Evolutionary conservation across 2,888 invertebrate species (phyloP).

Genomic region (Lasiommata megera): DNA sequence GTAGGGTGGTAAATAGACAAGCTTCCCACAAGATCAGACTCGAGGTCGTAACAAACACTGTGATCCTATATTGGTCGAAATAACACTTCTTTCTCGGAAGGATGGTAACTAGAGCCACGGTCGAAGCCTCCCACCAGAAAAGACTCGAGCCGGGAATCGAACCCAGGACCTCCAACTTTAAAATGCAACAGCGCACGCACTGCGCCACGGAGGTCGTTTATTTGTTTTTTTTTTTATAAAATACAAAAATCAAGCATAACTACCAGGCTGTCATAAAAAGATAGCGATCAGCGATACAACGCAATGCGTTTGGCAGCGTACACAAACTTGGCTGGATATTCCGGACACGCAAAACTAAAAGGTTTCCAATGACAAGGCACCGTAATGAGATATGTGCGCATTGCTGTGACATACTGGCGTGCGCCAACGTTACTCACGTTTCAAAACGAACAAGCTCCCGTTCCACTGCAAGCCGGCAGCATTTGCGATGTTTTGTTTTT

Average conservation of each 20-base stretch:
- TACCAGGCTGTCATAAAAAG: neutral
- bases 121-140: too few relatives aligned
- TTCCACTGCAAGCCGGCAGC: neutral
- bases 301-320: neutral
- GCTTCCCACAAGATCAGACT: too few relatives aligned
- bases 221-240: neutral
- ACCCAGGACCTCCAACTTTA: too few relatives aligned
- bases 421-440: conserved; percentile 5
- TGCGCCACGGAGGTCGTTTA: too few relatives aligned
- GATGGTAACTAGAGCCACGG: too few relatives aligned
- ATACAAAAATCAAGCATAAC: neutral
- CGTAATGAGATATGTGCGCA: conserved; percentile 9
- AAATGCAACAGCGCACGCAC: too few relatives aligned
- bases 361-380: neutral
- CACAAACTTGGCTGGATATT: neutral
- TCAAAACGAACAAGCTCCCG: neutral
- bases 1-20: too few relatives aligned
- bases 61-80: too few relatives aligned
- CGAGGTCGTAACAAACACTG: too few relatives aligned
- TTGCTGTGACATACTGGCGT: conserved; percentile 1
- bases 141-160: too few relatives aligned
- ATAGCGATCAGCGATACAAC: neutral
- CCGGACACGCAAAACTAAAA: neutral
- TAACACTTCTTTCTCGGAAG: too few relatives aligned
- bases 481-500: too few relatives aligned